phyloP scores from a whole-genome alignment of 2,113 vertebrate species.

The Synchiropus splendidus region DNA sequence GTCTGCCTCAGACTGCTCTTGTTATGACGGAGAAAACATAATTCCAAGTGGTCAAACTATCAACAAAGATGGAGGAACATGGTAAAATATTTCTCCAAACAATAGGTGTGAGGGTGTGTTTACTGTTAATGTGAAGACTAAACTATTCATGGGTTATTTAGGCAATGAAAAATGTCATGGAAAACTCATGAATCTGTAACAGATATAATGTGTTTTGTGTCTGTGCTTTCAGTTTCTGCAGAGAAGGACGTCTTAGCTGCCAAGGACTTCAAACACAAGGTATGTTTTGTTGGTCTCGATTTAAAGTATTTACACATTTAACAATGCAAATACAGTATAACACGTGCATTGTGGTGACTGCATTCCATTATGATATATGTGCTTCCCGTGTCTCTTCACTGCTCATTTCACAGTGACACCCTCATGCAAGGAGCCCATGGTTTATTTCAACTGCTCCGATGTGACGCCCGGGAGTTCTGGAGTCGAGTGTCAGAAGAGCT shows the following conservation, averaged over 20 bases:
- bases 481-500: slow-evolving; percentile 83
- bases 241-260: slow-evolving; percentile 71
- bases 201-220: too few species aligned
- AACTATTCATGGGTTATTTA: background rate
- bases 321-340: too few species aligned
- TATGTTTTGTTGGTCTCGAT: slow-evolving; percentile 18
- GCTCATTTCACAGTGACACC: background rate
- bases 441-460: slow-evolving; percentile 73
- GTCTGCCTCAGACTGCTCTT: slow-evolving; percentile 64
- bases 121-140: too few species aligned
- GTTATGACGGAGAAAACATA: slow-evolving; percentile 68
- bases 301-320: too few species aligned
- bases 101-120: too few species aligned
- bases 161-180: too few species aligned
- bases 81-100: slow-evolving; percentile 65
- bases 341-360: too few species aligned
- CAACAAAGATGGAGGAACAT: slow-evolving; percentile 63
- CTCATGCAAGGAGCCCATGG: slow-evolving; percentile 74
- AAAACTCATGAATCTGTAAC: too few species aligned
- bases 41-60: slow-evolving; percentile 64
- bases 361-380: too few species aligned
- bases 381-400: too few species aligned
- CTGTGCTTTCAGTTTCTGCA: slow-evolving; percentile 68
- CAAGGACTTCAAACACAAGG: slow-evolving; percentile 41
- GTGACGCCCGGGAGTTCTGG: slow-evolving; percentile 55